Conservation (phyloP, 2,113 vertebrate genomes). For the Cheirogaleus medius region DNA sequence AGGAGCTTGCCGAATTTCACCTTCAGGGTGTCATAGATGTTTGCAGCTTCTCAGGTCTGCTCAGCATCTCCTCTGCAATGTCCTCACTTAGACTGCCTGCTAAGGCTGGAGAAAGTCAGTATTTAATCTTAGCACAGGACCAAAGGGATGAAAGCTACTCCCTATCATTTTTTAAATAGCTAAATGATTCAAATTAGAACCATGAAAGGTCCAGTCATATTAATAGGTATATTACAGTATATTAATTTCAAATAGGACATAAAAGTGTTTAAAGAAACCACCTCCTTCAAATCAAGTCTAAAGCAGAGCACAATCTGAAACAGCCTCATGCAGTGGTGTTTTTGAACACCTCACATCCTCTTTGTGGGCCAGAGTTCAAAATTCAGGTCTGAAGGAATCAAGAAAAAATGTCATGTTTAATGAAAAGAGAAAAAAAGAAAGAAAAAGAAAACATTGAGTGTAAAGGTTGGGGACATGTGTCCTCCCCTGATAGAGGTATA, state of each 20-base stretch:
- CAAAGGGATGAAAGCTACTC: conserved; percentile 39
- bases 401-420: not conserved
- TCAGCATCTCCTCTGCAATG: conserved; percentile 48
- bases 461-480: not conserved
- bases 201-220: not conserved
- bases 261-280: conserved; percentile 33
- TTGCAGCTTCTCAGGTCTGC: conserved; percentile 57
- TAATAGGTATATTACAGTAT: conserved; percentile 24
- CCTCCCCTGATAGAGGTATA: not conserved
- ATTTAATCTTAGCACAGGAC: conserved; percentile 33
- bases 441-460: not conserved
- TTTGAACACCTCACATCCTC: not conserved
- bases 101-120: conserved; percentile 17
- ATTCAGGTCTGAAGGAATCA: conserved; percentile 3
- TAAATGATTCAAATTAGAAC: conserved; percentile 42
- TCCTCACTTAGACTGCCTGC: conserved; percentile 41
- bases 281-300: not conserved
- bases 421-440: conserved; percentile 7
- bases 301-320: not conserved
- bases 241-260: conserved; percentile 36
- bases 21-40: conserved; percentile 56
- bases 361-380: not conserved
- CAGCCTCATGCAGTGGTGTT: not conserved
- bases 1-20: conserved; percentile 54
- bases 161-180: conserved; percentile 47